Conservation (phyloP, 2,113 vertebrate genomes). For the Capreolus pygargus region DNA sequence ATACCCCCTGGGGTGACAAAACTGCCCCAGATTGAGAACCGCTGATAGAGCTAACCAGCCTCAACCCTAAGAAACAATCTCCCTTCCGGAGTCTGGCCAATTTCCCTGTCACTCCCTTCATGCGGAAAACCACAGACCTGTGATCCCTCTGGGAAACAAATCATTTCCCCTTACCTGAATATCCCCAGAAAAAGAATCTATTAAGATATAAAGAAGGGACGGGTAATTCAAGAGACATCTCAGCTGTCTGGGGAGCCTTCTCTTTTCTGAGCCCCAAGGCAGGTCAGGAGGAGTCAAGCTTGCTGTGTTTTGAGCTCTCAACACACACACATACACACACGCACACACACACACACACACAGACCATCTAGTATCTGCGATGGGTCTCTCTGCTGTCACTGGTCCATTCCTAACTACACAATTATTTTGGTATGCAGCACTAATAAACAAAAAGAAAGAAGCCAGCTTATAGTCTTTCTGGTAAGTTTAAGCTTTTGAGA, state of each 20-base stretch:
- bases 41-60: fast-evolving
- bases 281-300: slow-evolving; percentile 29
- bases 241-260: background rate
- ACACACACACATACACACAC: background rate
- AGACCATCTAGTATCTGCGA: slow-evolving; percentile 10
- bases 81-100: background rate
- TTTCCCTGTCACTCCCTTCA: background rate
- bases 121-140: background rate
- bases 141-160: background rate
- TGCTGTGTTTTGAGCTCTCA: background rate
- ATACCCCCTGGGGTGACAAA: background rate
- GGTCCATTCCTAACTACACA: slow-evolving; percentile 70
- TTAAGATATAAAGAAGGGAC: background rate
- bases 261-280: slow-evolving; percentile 1
- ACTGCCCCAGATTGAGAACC: background rate
- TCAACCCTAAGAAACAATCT: background rate
- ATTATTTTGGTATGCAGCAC: slow-evolving; percentile 63
- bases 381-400: background rate
- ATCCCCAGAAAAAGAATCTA: background rate
- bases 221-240: background rate
- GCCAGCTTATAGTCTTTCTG: slow-evolving; percentile 48
- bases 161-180: background rate
- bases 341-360: slow-evolving; percentile 37
- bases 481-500: slow-evolving; percentile 38
- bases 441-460: slow-evolving; percentile 61